These are phyloP conservation scores for Oncorhynchus mykiss DNA, from an alignment of 2,113 vertebrate species.

Conservation along the genomic window DNA sequence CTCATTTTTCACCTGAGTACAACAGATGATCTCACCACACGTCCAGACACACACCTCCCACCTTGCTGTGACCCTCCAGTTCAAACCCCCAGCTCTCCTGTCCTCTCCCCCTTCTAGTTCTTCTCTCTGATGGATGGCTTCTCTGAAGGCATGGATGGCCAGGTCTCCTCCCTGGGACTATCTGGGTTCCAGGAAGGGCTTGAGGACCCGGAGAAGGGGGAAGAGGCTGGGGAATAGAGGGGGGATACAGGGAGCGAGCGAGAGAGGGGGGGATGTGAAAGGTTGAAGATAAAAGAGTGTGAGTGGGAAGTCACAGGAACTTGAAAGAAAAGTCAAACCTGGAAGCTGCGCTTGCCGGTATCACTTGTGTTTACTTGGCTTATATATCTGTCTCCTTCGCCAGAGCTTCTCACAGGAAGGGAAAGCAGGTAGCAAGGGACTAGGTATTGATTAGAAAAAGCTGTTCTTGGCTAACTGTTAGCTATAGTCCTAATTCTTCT, in stretches of 20 bases:
- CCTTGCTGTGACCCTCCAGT: conserved; percentile 49
- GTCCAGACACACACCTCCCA: conserved; percentile 8
- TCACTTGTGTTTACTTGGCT: no score
- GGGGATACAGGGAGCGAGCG: not conserved
- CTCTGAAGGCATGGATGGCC: conserved; percentile 43
- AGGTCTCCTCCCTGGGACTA: conserved; percentile 42
- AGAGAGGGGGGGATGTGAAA: conserved; percentile 1
- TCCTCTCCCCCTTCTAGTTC: not conserved
- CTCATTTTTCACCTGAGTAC: conserved; percentile 54
- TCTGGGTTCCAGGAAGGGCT: not conserved
- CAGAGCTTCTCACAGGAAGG: not conserved
- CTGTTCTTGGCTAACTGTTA: no score
- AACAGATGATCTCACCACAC: conserved; percentile 45
- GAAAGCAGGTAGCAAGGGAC: not conserved
- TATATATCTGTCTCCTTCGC: no score
- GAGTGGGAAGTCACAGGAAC: not conserved
- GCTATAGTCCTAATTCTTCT: no score
- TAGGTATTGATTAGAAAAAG: not conserved
- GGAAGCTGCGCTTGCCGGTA: no score
- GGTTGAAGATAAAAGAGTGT: not conserved
- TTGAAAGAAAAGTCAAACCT: no score
- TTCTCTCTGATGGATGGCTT: conserved; percentile 56
- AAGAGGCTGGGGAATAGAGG: not conserved
- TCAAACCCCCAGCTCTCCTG: conserved; percentile 6
- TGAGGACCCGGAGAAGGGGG: not conserved